Conservation (phyloP, 2,797 vertebrate species). For the Taenioides sp. region DNA sequence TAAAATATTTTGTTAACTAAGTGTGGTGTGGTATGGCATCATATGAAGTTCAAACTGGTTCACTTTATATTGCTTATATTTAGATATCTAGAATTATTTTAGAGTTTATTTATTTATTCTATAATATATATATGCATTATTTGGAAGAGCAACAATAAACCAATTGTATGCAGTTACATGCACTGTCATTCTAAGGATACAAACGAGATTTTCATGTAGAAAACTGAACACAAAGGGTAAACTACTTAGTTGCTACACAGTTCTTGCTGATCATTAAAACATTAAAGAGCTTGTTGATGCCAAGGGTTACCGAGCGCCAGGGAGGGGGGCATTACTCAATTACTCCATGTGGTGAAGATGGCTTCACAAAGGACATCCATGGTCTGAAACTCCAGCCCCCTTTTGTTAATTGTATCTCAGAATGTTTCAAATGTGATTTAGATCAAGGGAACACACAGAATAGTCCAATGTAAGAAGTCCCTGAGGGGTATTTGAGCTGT, state of each 20-base stretch:
- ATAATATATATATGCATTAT: not conserved
- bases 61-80: slow-evolving; percentile 38
- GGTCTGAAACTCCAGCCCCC: not conserved
- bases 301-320: not conserved
- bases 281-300: not conserved
- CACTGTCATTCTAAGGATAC: not conserved
- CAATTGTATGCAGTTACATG: too few species aligned
- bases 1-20: slow-evolving; percentile 87
- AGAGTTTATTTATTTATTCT: not conserved
- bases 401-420: not conserved
- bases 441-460: not conserved
- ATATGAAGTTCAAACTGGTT: slow-evolving; percentile 71
- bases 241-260: not conserved
- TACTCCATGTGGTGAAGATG: not conserved
- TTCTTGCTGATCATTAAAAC: not conserved
- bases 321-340: not conserved
- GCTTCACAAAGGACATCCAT: not conserved
- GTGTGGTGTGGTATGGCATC: slow-evolving; percentile 77
- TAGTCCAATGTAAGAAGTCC: not conserved
- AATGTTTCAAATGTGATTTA: not conserved
- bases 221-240: not conserved
- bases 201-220: not conserved
- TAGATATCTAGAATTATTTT: slow-evolving; percentile 18
- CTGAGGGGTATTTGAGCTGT: too few species aligned
- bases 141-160: too few species aligned